A percentile compares a stretch with the other conserved stretches of the same genome.
Evolutionary conservation across 1,140 invertebrate species (phyloP).

Genomic region (Caerostris darwini): DNA sequence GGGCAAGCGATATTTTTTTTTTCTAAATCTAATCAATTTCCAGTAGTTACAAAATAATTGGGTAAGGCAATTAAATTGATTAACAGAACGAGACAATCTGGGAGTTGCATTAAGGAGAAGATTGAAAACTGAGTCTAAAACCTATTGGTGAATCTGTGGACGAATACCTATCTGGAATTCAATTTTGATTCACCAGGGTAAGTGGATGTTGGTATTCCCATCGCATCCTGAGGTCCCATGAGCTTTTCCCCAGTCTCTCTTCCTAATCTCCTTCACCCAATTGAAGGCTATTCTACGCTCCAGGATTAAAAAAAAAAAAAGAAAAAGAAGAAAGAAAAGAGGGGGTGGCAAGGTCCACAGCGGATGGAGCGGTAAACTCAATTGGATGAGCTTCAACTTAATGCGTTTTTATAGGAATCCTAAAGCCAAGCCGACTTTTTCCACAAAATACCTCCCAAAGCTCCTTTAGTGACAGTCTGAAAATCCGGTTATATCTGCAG

Average conservation of each 20-base stretch:
- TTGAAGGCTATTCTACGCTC: slow-evolving; percentile 35
- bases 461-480: slow-evolving; percentile 3
- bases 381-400: slow-evolving; percentile 55
- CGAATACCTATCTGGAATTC: slow-evolving; percentile 19
- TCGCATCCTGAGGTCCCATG: slow-evolving; percentile 30
- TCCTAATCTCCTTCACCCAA: slow-evolving; percentile 66
- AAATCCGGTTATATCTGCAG: slow-evolving; percentile 39
- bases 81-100: neutral
- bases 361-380: slow-evolving; percentile 39
- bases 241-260: slow-evolving; percentile 22
- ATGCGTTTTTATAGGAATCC: slow-evolving; percentile 50
- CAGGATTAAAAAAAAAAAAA: neutral
- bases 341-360: neutral
- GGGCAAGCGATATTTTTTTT: too few relatives aligned
- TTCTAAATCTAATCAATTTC: too few relatives aligned
- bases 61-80: neutral
- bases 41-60: too few relatives aligned
- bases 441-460: neutral
- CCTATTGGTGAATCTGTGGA: neutral
- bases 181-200: slow-evolving; percentile 66
- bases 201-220: slow-evolving; percentile 46
- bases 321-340: neutral
- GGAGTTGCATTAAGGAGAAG: neutral
- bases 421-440: neutral
- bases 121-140: neutral